Evolutionary conservation across 2,113 vertebrate genomes (phyloP).

Genomic region (Xenopus borealis): DNA sequence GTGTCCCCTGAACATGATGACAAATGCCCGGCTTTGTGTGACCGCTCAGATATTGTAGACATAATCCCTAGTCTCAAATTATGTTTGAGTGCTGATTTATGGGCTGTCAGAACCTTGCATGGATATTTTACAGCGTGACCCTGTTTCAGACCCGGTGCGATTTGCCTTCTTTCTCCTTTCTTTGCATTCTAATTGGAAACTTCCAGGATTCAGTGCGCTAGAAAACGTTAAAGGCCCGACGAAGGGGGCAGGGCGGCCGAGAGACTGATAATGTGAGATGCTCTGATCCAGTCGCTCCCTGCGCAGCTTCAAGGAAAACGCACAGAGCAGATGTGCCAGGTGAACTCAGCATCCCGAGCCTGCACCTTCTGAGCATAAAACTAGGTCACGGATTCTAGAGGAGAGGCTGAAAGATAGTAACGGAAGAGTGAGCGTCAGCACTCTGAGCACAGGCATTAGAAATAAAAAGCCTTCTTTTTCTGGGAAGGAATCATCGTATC

Average conservation of each 20-base stretch:
- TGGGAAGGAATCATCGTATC: conserved; percentile 6
- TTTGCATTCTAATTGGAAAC: background rate
- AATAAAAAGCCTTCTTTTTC: conserved; percentile 25
- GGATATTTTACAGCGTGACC: conserved; percentile 2
- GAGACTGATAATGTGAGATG: conserved; percentile 31
- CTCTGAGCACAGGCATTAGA: conserved; percentile 39
- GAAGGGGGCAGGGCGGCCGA: conserved; percentile 16
- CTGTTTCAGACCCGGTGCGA: background rate
- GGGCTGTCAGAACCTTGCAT: background rate
- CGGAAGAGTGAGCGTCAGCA: conserved; percentile 39
- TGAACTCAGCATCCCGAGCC: conserved; percentile 42
- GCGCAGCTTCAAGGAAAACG: conserved; percentile 28
- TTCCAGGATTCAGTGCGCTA: background rate
- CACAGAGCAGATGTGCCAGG: conserved; percentile 41
- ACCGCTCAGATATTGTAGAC: background rate
- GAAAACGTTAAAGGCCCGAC: background rate
- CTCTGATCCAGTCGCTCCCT: conserved; percentile 31
- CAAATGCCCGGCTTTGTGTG: background rate
- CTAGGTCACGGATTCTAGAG: conserved; percentile 45
- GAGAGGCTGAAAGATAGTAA: conserved; percentile 40
- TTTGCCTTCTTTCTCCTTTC: conserved; percentile 4
- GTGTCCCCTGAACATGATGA: background rate
- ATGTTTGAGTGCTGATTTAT: background rate
- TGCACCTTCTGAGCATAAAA: conserved; percentile 38
- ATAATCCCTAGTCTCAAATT: conserved; percentile 10